A percentile compares a stretch with the other conserved stretches of the same genome.
phyloP scores from a whole-genome alignment of 2,888 invertebrate species.

The Neoaliturus tenellus region DNA sequence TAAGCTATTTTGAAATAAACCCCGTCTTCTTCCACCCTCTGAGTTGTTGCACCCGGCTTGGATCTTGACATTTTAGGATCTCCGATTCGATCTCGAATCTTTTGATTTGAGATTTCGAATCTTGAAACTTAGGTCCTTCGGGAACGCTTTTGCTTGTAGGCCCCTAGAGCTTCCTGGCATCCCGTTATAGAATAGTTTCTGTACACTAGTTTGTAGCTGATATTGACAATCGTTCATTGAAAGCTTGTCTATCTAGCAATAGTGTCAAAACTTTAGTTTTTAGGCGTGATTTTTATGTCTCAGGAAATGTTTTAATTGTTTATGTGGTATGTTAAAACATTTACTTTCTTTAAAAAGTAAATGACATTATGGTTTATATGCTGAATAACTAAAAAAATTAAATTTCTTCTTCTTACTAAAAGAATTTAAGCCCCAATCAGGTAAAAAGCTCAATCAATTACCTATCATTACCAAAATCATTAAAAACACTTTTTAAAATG shows the following conservation, averaged over 20 bases:
- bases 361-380: too few species aligned
- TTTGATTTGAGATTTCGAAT: neutral
- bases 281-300: too few species aligned
- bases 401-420: too few species aligned
- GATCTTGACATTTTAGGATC: neutral
- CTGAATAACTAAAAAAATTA: too few species aligned
- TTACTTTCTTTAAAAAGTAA: too few species aligned
- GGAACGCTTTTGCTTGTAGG: conserved; percentile 46
- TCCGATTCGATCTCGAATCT: conserved; percentile 21
- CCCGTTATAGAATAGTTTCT: conserved; percentile 36
- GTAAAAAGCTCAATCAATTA: too few species aligned
- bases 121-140: neutral
- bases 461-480: too few species aligned
- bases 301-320: too few species aligned
- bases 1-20: conserved; percentile 84
- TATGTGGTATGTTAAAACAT: too few species aligned
- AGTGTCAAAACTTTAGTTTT: neutral
- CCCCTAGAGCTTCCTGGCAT: conserved; percentile 45
- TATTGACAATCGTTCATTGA: neutral
- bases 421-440: too few species aligned
- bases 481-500: too few species aligned
- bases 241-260: conserved; percentile 7
- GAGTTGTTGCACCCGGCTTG: conserved; percentile 44
- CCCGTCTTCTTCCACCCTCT: conserved; percentile 45
- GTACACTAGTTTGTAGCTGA: conserved; percentile 32